Percentiles rank a stretch among this genome's conserved stretches.
Evolutionary conservation across 2,797 vertebrate species (phyloP).

Genomic region (Pygocentrus nattereri): DNA sequence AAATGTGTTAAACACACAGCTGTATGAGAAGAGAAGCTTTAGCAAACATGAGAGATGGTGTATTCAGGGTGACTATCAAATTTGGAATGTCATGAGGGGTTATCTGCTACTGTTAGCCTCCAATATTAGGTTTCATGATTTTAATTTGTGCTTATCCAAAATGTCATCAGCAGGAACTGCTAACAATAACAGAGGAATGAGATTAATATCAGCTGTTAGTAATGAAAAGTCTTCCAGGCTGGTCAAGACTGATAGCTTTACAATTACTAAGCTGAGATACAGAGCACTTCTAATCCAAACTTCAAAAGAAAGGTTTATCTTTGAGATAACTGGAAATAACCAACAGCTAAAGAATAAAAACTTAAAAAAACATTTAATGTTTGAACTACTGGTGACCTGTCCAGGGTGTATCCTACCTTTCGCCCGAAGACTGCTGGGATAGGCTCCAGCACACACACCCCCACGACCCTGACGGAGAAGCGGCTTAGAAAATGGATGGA

Average conservation of each 20-base stretch:
- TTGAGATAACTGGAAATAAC: background rate
- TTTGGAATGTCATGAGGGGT: background rate
- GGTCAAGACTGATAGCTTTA: constrained; percentile 35
- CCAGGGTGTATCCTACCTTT: no score
- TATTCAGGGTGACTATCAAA: background rate
- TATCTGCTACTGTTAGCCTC: background rate
- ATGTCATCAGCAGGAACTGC: constrained; percentile 21
- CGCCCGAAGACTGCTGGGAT: no score
- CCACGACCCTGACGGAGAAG: no score
- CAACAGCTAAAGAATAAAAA: constrained; percentile 12
- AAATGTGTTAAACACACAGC: background rate
- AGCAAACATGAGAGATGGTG: background rate
- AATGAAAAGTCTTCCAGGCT: constrained; percentile 39
- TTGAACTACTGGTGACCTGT: no score
- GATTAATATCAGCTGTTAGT: constrained; percentile 38
- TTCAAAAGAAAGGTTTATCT: constrained; percentile 43
- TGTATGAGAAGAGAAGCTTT: background rate
- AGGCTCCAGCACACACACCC: no score
- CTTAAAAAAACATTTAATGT: background rate
- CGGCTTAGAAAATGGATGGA: no score
- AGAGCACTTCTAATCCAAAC: constrained; percentile 35
- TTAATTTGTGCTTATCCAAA: constrained; percentile 32
- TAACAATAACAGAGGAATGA: constrained; percentile 34
- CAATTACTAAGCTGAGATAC: constrained; percentile 41
- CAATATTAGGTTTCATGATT: constrained; percentile 4